Conservation (phyloP, 2,797 vertebrate species). For the Coccyzus lansbergi region DNA sequence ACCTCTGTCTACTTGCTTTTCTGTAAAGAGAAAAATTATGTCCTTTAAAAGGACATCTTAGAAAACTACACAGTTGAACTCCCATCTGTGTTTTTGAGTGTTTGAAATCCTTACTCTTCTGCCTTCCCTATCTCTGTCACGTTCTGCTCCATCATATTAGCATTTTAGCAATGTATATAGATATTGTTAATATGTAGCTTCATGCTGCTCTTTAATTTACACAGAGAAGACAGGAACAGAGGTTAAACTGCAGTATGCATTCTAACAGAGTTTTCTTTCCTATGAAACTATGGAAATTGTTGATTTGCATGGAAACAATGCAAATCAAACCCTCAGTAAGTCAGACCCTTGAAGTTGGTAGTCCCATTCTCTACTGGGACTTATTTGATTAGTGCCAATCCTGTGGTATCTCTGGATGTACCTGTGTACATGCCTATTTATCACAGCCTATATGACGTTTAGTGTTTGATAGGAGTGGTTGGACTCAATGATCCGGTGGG, state of each 20-base stretch:
- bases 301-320: background rate
- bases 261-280: background rate
- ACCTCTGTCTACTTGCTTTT: background rate
- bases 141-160: slow-evolving; percentile 13
- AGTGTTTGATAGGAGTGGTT: no score
- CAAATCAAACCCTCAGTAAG: background rate
- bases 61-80: background rate
- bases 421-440: background rate
- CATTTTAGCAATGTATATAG: slow-evolving; percentile 24
- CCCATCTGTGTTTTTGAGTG: background rate
- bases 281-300: background rate
- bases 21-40: background rate
- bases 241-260: background rate
- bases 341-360: background rate
- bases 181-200: background rate
- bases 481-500: no score
- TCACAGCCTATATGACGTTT: background rate
- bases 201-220: background rate
- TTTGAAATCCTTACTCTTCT: background rate
- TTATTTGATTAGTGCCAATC: background rate
- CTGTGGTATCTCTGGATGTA: background rate
- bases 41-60: background rate
- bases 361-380: background rate
- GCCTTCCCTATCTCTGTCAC: background rate
- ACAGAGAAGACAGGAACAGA: background rate